phyloP scores from a whole-genome alignment of 2,113 vertebrate species.

The Oreotrochilus melanogaster region DNA sequence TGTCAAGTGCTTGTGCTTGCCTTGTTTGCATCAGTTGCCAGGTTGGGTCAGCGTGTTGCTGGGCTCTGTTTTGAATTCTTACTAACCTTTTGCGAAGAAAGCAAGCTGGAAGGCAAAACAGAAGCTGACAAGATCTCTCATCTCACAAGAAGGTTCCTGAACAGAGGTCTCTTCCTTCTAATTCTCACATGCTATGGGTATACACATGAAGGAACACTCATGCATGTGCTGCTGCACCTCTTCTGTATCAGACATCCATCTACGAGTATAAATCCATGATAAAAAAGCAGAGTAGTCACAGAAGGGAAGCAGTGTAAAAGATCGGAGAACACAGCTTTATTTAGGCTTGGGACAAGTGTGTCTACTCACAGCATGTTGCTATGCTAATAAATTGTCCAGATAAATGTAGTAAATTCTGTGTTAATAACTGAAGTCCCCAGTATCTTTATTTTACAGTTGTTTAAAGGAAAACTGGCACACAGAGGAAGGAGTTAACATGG shows the following conservation, averaged over 20 bases:
- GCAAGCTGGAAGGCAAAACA: not conserved
- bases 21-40: not conserved
- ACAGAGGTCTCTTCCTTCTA: not conserved
- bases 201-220: not conserved
- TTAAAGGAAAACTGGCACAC: not conserved
- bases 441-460: not conserved
- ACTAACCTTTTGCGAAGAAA: not conserved
- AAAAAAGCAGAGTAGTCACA: not conserved
- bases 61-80: not conserved
- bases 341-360: not conserved
- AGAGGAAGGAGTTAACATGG: slow-evolving; percentile 36
- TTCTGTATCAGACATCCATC: not conserved
- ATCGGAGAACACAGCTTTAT: not conserved
- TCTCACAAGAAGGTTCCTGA: not conserved
- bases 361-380: not conserved
- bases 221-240: not conserved
- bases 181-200: not conserved
- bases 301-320: not conserved
- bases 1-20: not conserved
- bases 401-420: not conserved
- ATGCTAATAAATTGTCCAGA: not conserved
- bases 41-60: not conserved
- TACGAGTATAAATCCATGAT: not conserved
- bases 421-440: not conserved
- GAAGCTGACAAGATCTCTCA: not conserved